These are phyloP conservation scores for Eilema caniola DNA, from an alignment of 2,888 invertebrate genomes.

Conservation along the genomic window DNA sequence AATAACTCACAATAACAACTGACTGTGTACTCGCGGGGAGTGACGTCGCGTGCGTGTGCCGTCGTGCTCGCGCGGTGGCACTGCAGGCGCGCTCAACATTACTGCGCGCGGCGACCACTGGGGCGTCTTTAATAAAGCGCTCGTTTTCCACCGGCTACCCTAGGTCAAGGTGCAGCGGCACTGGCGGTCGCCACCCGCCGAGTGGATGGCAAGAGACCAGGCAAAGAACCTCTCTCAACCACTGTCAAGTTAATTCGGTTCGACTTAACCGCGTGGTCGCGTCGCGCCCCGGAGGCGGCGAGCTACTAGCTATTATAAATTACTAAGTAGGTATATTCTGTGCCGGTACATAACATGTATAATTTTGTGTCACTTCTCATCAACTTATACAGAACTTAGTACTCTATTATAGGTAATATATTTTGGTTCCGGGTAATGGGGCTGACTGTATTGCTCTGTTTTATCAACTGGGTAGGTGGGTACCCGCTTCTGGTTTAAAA, in stretches of 20 bases:
- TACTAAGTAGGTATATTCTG: too few species aligned
- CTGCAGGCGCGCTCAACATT: background rate
- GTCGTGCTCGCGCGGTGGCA: background rate
- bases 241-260: background rate
- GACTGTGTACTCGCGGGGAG: background rate
- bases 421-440: background rate
- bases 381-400: background rate
- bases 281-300: background rate
- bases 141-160: background rate
- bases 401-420: background rate
- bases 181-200: background rate
- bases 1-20: constrained; percentile 3
- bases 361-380: background rate
- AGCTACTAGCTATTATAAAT: background rate
- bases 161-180: background rate
- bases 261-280: too few species aligned
- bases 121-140: constrained; percentile 5
- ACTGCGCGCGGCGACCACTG: constrained; percentile 2
- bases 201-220: background rate
- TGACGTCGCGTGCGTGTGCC: background rate
- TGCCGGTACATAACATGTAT: background rate
- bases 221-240: background rate
- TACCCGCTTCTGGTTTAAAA: background rate
- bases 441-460: too few species aligned
- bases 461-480: background rate